Evolutionary conservation across 2,113 vertebrate species (phyloP).

Genomic region (Corvus hawaiiensis): DNA sequence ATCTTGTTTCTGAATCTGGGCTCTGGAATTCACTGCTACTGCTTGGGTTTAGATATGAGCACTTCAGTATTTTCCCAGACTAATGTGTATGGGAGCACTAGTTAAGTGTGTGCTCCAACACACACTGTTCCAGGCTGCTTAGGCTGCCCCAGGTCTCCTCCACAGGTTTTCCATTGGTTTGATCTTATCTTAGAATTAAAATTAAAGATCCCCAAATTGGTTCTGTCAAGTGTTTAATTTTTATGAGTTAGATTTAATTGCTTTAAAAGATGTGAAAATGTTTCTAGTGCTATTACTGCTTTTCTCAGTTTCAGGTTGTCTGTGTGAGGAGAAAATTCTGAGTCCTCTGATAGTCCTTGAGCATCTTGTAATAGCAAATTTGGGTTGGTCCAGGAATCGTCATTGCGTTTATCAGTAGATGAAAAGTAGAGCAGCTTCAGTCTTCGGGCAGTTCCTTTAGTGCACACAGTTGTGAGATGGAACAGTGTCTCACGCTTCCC

Average conservation of each 20-base stretch:
- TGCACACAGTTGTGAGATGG: accelerated
- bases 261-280: not conserved
- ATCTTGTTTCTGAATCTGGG: not conserved
- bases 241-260: not conserved
- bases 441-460: not conserved
- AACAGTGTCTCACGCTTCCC: not conserved
- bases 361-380: not conserved
- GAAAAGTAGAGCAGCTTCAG: not conserved
- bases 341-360: not conserved
- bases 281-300: not conserved
- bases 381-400: not conserved
- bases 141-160: not conserved
- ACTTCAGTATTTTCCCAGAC: not conserved
- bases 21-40: not conserved
- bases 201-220: not conserved
- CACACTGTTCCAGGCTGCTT: not conserved
- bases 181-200: not conserved
- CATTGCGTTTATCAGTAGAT: not conserved
- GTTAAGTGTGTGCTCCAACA: not conserved
- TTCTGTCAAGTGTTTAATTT: not conserved
- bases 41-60: not conserved
- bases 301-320: not conserved
- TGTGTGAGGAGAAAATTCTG: not conserved
- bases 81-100: not conserved
- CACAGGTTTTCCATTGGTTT: not conserved